Evolutionary conservation across 2,888 invertebrate species (phyloP).

Genomic region (Cephus sareptanus): DNA sequence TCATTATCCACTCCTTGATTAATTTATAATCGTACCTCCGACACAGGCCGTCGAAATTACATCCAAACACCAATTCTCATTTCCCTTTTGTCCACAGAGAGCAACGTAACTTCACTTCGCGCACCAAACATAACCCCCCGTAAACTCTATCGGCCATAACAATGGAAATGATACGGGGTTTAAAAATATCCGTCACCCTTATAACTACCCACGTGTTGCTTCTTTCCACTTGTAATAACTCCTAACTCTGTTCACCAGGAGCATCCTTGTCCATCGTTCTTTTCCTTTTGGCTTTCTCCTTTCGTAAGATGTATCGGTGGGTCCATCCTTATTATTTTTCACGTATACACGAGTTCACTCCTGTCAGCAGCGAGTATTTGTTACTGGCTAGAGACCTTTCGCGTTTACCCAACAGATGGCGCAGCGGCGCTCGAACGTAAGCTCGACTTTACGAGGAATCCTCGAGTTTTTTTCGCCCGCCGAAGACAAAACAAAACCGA

Average conservation of each 20-base stretch:
- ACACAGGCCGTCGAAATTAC: not conserved
- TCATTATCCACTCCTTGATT: constrained; percentile 13
- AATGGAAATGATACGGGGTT: not conserved
- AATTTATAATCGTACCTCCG: constrained; percentile 14
- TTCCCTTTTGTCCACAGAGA: not conserved
- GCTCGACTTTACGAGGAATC: not conserved
- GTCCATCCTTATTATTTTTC: not conserved
- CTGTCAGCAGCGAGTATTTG: too few relatives aligned
- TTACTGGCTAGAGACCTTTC: not conserved
- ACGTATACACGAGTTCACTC: not conserved
- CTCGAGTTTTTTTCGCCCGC: not conserved
- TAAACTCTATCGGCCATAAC: not conserved
- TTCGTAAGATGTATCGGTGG: too few relatives aligned
- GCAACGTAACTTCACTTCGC: not conserved
- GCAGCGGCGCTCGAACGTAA: not conserved
- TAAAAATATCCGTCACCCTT: not conserved
- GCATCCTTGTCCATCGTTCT: not conserved
- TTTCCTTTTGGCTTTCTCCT: too few relatives aligned
- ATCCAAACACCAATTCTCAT: not conserved
- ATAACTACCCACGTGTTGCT: not conserved
- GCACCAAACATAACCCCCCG: not conserved
- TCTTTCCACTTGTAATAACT: not conserved
- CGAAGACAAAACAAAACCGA: not conserved
- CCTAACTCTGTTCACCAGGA: not conserved
- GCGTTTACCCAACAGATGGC: not conserved